phyloP scores from a whole-genome alignment of 2,797 vertebrate species.

The Sebastes minor region DNA sequence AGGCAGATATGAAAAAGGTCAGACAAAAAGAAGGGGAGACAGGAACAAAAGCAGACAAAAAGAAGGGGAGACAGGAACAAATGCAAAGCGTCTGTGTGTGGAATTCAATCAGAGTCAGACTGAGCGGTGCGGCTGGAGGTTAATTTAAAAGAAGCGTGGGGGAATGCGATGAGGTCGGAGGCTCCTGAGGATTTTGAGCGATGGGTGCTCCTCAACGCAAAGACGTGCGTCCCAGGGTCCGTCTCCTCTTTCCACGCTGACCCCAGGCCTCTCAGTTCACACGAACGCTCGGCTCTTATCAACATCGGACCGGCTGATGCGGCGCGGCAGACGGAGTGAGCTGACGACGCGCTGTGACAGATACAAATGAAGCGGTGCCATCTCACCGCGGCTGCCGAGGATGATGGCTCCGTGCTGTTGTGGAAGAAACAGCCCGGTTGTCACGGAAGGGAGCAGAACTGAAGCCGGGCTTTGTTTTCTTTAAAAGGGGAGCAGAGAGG shows the following conservation, averaged over 20 bases:
- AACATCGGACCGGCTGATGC: slow-evolving; percentile 28
- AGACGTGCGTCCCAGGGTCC: slow-evolving; percentile 41
- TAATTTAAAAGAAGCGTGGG: slow-evolving; percentile 20
- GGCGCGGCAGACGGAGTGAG: slow-evolving; percentile 45
- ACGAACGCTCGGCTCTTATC: slow-evolving; percentile 50
- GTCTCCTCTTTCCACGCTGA: slow-evolving; percentile 59
- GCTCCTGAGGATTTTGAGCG: slow-evolving; percentile 47
- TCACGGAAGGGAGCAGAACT: slow-evolving; percentile 29
- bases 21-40: not conserved
- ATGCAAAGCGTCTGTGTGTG: not conserved
- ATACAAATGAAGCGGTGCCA: slow-evolving; percentile 53
- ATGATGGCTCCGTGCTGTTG: slow-evolving; percentile 48
- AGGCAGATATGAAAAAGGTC: not conserved
- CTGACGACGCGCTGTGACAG: slow-evolving; percentile 57
- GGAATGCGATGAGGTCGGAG: slow-evolving; percentile 33
- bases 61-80: not conserved
- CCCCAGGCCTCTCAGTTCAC: slow-evolving; percentile 42
- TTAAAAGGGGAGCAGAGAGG: not conserved
- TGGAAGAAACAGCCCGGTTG: slow-evolving; percentile 48
- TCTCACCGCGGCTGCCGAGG: slow-evolving; percentile 3
- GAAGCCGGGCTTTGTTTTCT: slow-evolving; percentile 22
- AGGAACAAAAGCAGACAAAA: not conserved
- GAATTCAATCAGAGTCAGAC: not conserved
- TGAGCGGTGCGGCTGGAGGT: slow-evolving; percentile 17
- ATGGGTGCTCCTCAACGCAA: slow-evolving; percentile 44